Percentiles rank a stretch among this genome's conserved stretches.
Evolutionary conservation across 2,113 vertebrate species (phyloP).

Genomic region (Cololabis saira): DNA sequence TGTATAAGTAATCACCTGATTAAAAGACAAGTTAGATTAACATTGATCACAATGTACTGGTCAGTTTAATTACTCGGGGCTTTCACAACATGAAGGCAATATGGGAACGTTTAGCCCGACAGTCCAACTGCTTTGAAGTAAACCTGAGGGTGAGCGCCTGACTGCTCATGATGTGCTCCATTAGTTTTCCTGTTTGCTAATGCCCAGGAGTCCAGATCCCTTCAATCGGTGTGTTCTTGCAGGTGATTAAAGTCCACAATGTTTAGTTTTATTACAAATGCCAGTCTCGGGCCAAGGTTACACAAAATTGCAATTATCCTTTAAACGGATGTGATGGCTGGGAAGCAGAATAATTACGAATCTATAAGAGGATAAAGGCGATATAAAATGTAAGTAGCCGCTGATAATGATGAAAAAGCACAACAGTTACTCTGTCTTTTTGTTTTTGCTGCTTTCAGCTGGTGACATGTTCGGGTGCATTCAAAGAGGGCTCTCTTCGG

Average conservation of each 20-base stretch:
- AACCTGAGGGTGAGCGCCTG: neutral
- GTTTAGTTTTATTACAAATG: neutral
- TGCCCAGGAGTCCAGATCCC: slow-evolving; percentile 1
- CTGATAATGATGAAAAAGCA: neutral
- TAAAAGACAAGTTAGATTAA: neutral
- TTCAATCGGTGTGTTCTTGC: neutral
- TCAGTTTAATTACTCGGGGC: neutral
- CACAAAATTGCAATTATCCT: neutral
- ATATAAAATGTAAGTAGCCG: neutral
- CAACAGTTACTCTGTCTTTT: neutral
- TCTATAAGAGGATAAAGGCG: neutral
- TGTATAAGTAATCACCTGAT: neutral
- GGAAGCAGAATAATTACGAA: neutral
- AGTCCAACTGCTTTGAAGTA: slow-evolving; percentile 1
- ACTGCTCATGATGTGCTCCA: slow-evolving; percentile 12
- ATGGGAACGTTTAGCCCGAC: neutral
- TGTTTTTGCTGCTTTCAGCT: slow-evolving; percentile 79
- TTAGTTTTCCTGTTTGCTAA: slow-evolving; percentile 6
- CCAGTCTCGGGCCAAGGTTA: neutral
- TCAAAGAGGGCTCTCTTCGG: slow-evolving; percentile 96
- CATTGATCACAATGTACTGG: neutral
- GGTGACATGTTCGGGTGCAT: slow-evolving; percentile 97
- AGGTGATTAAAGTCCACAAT: neutral
- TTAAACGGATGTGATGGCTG: neutral
- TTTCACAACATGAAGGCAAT: neutral